A percentile compares a stretch with the other conserved stretches of the same genome.
Conservation (phyloP, 23 tunicate species). For the Trididemnum clinides region DNA sequence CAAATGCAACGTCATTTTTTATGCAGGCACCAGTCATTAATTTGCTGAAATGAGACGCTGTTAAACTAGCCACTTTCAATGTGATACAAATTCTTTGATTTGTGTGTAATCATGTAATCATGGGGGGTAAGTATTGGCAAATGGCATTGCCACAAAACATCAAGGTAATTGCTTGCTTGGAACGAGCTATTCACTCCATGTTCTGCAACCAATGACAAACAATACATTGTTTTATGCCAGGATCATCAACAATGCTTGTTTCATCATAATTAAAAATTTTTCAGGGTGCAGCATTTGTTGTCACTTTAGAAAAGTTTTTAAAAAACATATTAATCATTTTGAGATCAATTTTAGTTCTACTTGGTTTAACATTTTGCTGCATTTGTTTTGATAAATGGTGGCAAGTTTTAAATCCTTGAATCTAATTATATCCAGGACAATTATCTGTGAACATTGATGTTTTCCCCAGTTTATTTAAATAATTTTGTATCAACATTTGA, state of each 20-base stretch:
- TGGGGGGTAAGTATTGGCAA: neutral
- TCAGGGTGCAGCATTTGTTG: neutral
- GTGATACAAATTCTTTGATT: neutral
- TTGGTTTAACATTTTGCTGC: neutral
- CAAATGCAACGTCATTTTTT: neutral
- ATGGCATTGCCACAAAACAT: slow-evolving; percentile 2
- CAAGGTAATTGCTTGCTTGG: neutral
- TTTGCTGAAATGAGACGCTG: slow-evolving; percentile 15
- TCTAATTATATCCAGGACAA: neutral
- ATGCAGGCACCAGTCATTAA: neutral
- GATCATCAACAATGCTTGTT: slow-evolving; percentile 4
- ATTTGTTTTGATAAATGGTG: neutral
- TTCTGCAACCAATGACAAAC: neutral
- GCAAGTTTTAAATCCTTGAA: neutral
- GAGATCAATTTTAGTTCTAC: neutral
- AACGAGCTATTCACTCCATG: neutral
- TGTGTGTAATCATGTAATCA: neutral
- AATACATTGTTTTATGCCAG: neutral
- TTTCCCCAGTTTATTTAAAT: neutral
- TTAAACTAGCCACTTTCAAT: too few species aligned
- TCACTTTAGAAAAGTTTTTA: neutral
- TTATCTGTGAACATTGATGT: neutral
- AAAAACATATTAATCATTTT: slow-evolving; percentile 1
- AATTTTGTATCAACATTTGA: neutral
- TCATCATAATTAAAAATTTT: neutral